Conservation (phyloP, 1,140 invertebrate genomes). For the Ptiloglossa arizonensis region DNA sequence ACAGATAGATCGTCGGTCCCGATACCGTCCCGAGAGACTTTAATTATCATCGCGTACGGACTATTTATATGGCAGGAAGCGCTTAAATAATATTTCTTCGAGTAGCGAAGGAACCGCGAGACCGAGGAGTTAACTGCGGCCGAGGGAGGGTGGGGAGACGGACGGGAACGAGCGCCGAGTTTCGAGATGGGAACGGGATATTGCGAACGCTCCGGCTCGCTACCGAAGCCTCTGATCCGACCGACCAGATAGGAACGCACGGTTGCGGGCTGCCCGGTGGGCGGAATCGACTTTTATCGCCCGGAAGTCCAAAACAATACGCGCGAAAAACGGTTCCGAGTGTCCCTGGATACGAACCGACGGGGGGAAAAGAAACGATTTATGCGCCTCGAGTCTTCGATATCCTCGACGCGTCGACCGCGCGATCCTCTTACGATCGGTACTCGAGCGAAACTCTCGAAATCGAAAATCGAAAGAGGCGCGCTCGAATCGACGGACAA, state of each 20-base stretch:
- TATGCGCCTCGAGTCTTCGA: conserved; percentile 8
- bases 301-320: conserved; percentile 80
- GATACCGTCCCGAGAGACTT: conserved; percentile 71
- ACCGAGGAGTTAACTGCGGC: background rate
- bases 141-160: background rate
- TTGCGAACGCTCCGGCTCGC: conserved; percentile 68
- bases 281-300: conserved; percentile 76
- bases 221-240: conserved; percentile 74
- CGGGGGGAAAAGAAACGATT: background rate
- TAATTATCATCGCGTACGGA: conserved; percentile 81
- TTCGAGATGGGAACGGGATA: conserved; percentile 72
- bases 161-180: conserved; percentile 14
- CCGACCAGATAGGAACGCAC: conserved; percentile 69
- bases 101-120: conserved; percentile 50
- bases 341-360: conserved; percentile 20
- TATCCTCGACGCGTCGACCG: conserved; percentile 13
- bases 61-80: conserved; percentile 82
- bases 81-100: conserved; percentile 82
- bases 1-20: conserved; percentile 67
- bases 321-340: conserved; percentile 64
- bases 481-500: no score
- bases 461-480: no score
- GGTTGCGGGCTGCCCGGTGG: conserved; percentile 63
- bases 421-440: no score
- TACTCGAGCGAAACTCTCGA: no score